Evolutionary conservation across 2,113 vertebrate species (phyloP), one percentile per base, ranked within the genome.

Genomic region (Trachemys scripta): DNA sequence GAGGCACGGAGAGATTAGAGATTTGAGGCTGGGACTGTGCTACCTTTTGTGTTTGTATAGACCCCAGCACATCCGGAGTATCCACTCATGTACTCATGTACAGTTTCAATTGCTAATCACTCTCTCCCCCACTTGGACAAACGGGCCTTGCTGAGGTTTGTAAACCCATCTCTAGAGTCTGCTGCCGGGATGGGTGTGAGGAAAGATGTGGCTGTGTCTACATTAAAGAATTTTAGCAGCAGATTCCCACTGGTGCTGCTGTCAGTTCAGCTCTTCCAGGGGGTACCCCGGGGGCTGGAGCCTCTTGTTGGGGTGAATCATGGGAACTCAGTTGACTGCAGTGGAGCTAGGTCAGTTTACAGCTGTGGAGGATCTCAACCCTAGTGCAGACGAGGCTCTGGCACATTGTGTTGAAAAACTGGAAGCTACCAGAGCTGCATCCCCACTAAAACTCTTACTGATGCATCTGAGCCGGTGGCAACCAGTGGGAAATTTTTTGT

Each of bases 401-500:
- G 75, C 25, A 24, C 6, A 5, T 24, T 8, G 42, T 47, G 42
- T 42, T 24, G 38, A 47, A 76, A 45, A 13, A 27, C 20, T 42
- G 69, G 69, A 75, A 20, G 38, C 4, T 24, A 25, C 22, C 5
- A 42, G 38, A 45, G 38, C n/a, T 42, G 38, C 42, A 22, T 45
- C 20, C 27, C 2, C 56, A 17, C 3, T 0, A 0, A 88, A 85
- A 82, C 69, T 94, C 65, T 0, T 0, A 57, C 8, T 5, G 93
- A 89, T 95, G 91, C 89, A 25, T 10, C 24, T 78, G 24, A 78
- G 24, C 24, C 12, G 47, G 25, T 7, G 11, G 45, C 13, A 27
- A 27, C 42, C 42, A 47, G 17, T 24, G 38, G 38, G 38, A 75
- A 42, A 92, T 85, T 85, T 89, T 76, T 95, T 92, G 96, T 95